These are phyloP conservation scores for Megaceryle torquata DNA, from an alignment of 2,113 vertebrate genomes.

Conservation along the genomic window DNA sequence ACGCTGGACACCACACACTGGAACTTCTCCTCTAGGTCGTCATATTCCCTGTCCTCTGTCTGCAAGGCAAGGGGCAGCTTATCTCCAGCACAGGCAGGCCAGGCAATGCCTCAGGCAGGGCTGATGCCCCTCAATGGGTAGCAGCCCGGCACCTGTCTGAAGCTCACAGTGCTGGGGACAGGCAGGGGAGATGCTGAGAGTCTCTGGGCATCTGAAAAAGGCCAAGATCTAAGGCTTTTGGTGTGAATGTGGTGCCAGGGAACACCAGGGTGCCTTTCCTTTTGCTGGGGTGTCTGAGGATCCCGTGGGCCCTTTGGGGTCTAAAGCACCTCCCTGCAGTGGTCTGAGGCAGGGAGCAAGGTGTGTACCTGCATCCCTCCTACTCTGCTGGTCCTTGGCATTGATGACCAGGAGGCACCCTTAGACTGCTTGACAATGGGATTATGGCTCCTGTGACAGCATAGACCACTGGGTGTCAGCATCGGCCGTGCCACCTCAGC, in stretches of 20 bases:
- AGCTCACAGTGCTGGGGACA: background rate
- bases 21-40: conserved; percentile 84
- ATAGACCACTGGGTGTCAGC: background rate
- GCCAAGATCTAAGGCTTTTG: background rate
- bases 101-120: background rate
- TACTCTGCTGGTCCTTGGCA: fast-evolving
- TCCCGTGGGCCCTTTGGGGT: background rate
- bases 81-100: background rate
- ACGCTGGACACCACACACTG: conserved; percentile 81
- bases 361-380: background rate
- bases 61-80: conserved; percentile 46
- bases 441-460: background rate
- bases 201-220: background rate
- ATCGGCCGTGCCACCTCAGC: background rate
- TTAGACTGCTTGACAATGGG: background rate
- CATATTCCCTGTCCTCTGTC: conserved; percentile 89
- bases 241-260: background rate
- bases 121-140: background rate
- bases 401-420: background rate
- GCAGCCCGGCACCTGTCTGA: background rate
- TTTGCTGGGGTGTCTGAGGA: background rate
- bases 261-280: background rate
- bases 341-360: background rate
- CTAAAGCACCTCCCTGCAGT: background rate
- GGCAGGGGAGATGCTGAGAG: background rate